Conservation (phyloP, 2,113 vertebrate species). For the Phasianus colchicus region DNA sequence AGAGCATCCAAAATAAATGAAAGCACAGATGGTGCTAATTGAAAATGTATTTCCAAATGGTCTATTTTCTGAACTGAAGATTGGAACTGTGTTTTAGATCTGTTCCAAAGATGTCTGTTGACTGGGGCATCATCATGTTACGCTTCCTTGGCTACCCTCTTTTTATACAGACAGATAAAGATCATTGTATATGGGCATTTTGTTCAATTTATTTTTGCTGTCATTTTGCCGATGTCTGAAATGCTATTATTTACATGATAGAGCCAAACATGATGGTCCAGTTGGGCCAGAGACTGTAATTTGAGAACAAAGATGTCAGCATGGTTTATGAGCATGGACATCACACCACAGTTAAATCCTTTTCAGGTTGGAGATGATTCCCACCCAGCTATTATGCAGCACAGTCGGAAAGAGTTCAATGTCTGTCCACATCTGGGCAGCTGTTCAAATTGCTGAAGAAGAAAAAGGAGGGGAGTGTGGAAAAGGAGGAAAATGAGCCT, state of each 20-base stretch:
- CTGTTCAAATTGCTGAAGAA: neutral
- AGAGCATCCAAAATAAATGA: neutral
- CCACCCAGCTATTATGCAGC: neutral
- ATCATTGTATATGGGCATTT: neutral
- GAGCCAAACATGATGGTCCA: neutral
- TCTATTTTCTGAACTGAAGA: neutral
- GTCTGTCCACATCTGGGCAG: neutral
- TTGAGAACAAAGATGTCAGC: neutral
- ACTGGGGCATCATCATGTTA: neutral
- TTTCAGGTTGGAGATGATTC: constrained; percentile 9
- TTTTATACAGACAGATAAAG: neutral
- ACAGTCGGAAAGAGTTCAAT: neutral
- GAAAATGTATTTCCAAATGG: neutral
- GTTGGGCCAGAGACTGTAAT: neutral
- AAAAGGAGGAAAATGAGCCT: neutral
- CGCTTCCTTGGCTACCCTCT: neutral
- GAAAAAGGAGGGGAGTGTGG: neutral
- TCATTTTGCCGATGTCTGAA: constrained; percentile 20
- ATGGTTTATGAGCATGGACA: neutral
- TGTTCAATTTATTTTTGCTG: neutral
- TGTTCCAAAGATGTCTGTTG: neutral
- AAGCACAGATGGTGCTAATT: neutral
- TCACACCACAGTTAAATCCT: neutral
- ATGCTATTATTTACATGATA: constrained; percentile 31
- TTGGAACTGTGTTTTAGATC: neutral